phyloP scores from a whole-genome alignment of 2,797 vertebrate genomes.

The Bradypodion ventrale region DNA sequence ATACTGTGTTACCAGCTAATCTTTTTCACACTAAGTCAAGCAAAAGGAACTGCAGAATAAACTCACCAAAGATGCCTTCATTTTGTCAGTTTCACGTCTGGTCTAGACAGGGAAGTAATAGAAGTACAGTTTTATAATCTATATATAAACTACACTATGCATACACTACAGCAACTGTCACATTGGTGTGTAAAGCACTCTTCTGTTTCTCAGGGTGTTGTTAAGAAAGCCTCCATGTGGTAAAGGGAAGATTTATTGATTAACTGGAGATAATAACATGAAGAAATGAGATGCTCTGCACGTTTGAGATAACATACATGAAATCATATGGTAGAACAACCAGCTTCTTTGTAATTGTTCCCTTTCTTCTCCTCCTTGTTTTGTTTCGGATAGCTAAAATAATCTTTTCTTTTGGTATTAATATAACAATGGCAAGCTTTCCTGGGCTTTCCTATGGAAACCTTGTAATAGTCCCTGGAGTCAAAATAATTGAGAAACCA shows the following conservation, averaged over 20 bases:
- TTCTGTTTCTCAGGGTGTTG: constrained; percentile 9
- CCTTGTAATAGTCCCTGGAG: constrained; percentile 20
- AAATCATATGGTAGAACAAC: constrained; percentile 32
- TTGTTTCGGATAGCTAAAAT: constrained; percentile 46
- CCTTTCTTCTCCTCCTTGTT: accelerated
- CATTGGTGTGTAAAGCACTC: constrained; percentile 28
- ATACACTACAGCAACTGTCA: background rate
- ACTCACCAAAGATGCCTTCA: no score
- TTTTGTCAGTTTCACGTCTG: no score
- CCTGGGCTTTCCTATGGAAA: constrained; percentile 27
- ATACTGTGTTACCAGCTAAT: no score
- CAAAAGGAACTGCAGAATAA: no score
- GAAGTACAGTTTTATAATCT: background rate
- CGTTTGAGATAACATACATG: constrained; percentile 19
- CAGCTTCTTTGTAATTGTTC: background rate
- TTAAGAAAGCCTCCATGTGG: constrained; percentile 29
- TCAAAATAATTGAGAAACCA: constrained; percentile 41
- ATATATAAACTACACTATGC: constrained; percentile 4
- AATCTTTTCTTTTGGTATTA: constrained; percentile 43
- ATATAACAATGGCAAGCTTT: constrained; percentile 9
- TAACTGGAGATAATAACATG: background rate
- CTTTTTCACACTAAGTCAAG: no score
- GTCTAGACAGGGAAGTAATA: no score
- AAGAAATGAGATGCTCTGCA: constrained; percentile 16
- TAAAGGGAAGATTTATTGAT: background rate